A percentile compares a stretch with the other conserved stretches of the same genome.
Evolutionary conservation across 2,113 vertebrate genomes (phyloP).

Genomic region (Saguinus imperator): DNA sequence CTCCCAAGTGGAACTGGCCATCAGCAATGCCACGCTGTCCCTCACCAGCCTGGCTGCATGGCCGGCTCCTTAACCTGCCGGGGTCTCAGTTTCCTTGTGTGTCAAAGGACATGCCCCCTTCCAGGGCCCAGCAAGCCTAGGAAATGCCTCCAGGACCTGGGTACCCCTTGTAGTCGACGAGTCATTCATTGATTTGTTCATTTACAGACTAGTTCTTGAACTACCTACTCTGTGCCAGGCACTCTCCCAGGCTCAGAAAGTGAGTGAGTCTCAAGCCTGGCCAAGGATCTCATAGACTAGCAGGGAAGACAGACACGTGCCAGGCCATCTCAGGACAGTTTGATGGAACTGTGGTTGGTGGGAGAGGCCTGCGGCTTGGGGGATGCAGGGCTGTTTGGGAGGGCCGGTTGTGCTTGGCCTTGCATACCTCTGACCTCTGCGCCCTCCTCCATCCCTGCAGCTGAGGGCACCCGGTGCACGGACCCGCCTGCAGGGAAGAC

Average conservation of each 20-base stretch:
- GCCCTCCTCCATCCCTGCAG: slow-evolving; percentile 81
- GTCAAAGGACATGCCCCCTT: background rate
- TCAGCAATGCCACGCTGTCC: background rate
- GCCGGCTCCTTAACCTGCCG: background rate
- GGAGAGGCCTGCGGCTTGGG: slow-evolving; percentile 49
- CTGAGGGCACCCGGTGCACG: slow-evolving; percentile 99
- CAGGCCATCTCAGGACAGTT: background rate
- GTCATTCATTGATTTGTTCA: background rate
- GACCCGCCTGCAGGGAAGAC: slow-evolving; percentile 97
- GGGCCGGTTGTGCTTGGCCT: background rate
- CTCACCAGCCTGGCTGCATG: background rate
- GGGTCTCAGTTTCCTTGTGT: background rate
- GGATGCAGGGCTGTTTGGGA: background rate
- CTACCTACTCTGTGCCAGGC: background rate
- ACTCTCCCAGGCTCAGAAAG: background rate
- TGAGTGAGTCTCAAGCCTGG: rapidly evolving
- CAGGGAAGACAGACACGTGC: rapidly evolving
- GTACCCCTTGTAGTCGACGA: background rate
- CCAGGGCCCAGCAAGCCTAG: background rate
- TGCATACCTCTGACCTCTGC: slow-evolving; percentile 44
- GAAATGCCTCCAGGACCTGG: background rate
- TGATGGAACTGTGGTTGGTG: slow-evolving; percentile 16
- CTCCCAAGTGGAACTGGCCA: background rate
- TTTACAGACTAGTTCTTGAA: background rate
- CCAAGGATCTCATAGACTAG: background rate